Percentiles rank a stretch among this genome's conserved stretches.
Evolutionary conservation across 2,888 invertebrate genomes (phyloP).

Genomic region (Melanostoma scalare): DNA sequence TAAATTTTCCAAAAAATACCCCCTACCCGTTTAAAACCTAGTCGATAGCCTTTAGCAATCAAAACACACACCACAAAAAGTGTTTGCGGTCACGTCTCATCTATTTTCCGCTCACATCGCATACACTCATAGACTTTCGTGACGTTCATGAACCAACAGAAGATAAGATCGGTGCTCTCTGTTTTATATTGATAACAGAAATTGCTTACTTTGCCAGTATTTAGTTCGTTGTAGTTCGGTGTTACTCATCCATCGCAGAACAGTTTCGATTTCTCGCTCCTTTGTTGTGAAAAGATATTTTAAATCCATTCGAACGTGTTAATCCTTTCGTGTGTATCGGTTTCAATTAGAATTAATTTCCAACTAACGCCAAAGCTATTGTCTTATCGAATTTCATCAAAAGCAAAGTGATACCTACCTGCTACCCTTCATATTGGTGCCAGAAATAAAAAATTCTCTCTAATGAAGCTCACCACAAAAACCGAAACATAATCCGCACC

Average conservation of each 20-base stretch:
- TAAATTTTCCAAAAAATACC: no score
- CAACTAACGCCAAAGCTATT: slow-evolving; percentile 17
- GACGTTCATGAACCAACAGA: no score
- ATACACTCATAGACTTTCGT: no score
- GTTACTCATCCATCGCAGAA: slow-evolving; percentile 21
- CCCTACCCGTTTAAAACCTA: no score
- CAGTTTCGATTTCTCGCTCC: background rate
- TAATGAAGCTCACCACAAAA: slow-evolving; percentile 6
- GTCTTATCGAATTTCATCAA: background rate
- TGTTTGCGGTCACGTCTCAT: no score
- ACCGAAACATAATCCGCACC: slow-evolving; percentile 17
- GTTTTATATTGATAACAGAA: no score
- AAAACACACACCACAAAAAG: no score
- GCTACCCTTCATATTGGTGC: background rate
- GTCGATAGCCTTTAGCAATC: no score
- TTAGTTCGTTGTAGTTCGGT: background rate
- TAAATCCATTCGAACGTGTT: background rate
- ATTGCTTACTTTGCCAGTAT: no score
- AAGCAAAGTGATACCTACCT: slow-evolving; percentile 1
- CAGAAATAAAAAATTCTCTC: background rate
- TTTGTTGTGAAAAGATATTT: slow-evolving; percentile 1
- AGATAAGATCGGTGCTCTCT: no score
- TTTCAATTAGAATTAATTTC: slow-evolving; percentile 26
- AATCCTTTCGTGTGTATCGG: slow-evolving; percentile 3
- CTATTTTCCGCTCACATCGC: no score